Evolutionary conservation across 2,113 vertebrate genomes (phyloP), one percentile per base, ranked within the genome.

Genomic region (Sturnira hondurensis): DNA sequence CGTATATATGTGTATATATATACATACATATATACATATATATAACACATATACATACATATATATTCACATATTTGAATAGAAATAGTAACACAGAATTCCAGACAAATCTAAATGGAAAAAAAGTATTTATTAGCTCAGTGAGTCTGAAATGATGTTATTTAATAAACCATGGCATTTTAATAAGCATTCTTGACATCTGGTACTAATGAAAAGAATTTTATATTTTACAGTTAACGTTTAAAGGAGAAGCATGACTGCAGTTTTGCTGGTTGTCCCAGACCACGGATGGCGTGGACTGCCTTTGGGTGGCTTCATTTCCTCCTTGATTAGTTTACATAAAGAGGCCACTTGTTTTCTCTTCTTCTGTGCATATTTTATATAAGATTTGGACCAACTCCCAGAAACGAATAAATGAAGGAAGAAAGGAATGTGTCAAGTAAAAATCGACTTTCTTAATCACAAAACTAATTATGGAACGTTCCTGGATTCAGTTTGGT

Each of bases 101-200:
- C 86, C 15, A 85, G 80, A 85, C 19, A 87, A 78, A 95, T 65
- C 20, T 84, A 87, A 93, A 93, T 68, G 77, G 52, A 81, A 76
- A 93, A 67, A 33, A 16, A 70, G 36, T n/a, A 31, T 85, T 97
- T 85, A 87, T 70, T 73, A 86, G 50, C 58, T 90, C 36, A 83
- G 76, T 94, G 67, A 96, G 96, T 98, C 70, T 97, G 97, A 97
- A 98, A 92, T 97, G 96, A 94, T 90, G 26, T 86, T 97, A 85
- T 97, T 97, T 97, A 97, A 98, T 96, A 98, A 98, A 89, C 43
- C 38, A 43, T 93, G 84, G 86, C 84, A 97, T 97, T 98, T 98
- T 96, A 97, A 97, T 96, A 98, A 89, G 91, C 82, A 83, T 95
- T 86, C 67, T 83, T 96, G 95, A 97, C 95, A 98, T 96, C 97